Conservation (phyloP, 1,140 invertebrate genomes). For the Gryllus bimaculatus region DNA sequence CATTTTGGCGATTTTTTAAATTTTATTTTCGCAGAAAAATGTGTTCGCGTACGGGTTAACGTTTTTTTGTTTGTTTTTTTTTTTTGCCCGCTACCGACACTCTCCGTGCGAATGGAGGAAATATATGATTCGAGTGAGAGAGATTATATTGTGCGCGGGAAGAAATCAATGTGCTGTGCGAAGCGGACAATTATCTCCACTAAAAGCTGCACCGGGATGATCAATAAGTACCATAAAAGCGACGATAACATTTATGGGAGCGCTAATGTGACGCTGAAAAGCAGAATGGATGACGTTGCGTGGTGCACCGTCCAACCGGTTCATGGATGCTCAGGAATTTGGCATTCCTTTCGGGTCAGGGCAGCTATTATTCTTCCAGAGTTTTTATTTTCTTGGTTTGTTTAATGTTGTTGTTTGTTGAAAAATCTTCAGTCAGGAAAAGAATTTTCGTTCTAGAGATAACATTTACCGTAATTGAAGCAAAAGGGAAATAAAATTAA, state of each 20-base stretch:
- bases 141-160: neutral
- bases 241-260: neutral
- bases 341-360: neutral
- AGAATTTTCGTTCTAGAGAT: too few species aligned
- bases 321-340: neutral
- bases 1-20: neutral
- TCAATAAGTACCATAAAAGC: constrained; percentile 5
- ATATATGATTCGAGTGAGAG: neutral
- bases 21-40: neutral
- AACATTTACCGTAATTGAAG: too few species aligned
- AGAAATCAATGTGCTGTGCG: neutral
- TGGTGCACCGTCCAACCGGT: neutral
- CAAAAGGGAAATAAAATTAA: too few species aligned
- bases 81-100: neutral
- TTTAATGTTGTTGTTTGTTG: neutral
- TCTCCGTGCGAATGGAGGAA: neutral
- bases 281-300: neutral
- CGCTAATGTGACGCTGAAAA: neutral
- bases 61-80: neutral
- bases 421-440: too few species aligned
- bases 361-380: neutral
- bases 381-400: neutral
- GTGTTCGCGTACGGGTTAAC: neutral
- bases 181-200: neutral
- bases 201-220: neutral